Percentiles rank a stretch among this genome's conserved stretches.
These are phyloP conservation scores for Erebia palarica DNA, from an alignment of 2,888 invertebrate species.

Conservation along the genomic window DNA sequence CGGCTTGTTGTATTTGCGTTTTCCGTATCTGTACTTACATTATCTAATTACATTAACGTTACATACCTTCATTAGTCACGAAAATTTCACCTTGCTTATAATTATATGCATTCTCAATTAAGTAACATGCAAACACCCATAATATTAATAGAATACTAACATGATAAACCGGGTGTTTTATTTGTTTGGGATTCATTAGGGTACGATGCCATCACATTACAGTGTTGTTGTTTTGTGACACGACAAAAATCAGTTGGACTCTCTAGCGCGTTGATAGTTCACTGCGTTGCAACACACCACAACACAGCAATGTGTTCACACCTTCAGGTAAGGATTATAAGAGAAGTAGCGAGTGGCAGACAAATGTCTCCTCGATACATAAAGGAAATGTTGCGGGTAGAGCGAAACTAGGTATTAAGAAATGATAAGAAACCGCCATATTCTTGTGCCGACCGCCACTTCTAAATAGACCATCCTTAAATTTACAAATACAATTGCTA, in stretches of 20 bases:
- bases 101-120: constrained; percentile 32
- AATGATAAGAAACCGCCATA: neutral
- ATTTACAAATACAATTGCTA: neutral
- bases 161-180: neutral
- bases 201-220: too few species aligned
- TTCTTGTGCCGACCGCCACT: neutral
- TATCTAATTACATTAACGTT: constrained; percentile 44
- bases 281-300: too few species aligned
- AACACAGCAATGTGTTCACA: too few species aligned
- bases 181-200: neutral
- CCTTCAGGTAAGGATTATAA: too few species aligned
- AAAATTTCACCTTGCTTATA: constrained; percentile 36
- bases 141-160: constrained; percentile 13
- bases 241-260: too few species aligned
- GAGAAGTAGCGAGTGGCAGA: neutral
- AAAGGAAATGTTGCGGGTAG: neutral
- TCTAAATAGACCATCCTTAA: neutral
- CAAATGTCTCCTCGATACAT: neutral
- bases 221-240: too few species aligned
- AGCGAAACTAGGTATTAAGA: neutral
- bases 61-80: constrained; percentile 41
- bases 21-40: constrained; percentile 66
- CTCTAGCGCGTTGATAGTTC: neutral
- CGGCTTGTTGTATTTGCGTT: constrained; percentile 82
- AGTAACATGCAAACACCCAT: constrained; percentile 35